Base-by-base conservation (phyloP, 2,797 vertebrate species). In the Gymnoscopelus braueri region DNA sequence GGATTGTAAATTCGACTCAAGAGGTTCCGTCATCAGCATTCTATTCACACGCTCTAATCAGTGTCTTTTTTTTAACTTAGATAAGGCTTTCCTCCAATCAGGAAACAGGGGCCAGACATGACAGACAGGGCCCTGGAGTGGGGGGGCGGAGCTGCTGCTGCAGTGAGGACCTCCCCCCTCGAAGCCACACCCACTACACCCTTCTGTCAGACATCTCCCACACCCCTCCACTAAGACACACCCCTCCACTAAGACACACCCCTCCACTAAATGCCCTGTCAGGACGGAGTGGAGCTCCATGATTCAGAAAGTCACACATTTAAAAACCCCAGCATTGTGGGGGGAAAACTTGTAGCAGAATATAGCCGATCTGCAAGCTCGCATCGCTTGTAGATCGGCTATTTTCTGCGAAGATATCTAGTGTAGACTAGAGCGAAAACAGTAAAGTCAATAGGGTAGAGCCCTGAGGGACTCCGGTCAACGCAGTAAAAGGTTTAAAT, bases 71-170 rank as follows among this genome's bases (percentile, higher is more conserved):
- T 63, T 67, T 86, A 84, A 91, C 74, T 63, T 67, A 88, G 86
- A 91, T 83, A 82, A 87, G 79, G 60, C 74, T 66, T 58, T 67
- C 57, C 72, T 67, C 57, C 72, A 83, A 75, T 88, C 82, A 90
- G 88, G 86, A 90, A 90, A 83, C 84, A 75, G 60, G 72, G 74
- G 71, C 82, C 52, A 78, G 60, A 69, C 60, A 44, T 44, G 39
- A 44, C 39, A 10, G 39, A 44, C 39, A 44, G 39, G 39, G 39
- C 9, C 2, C 26, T 29, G 74, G 53, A 8, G 55, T 49, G 3
- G 9, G 44, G 8, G 57, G 32, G 70, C 50, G 19, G 53, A 51
- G 12, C 51, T 54, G 23, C 67, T 60, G 75, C 65, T 68, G 19
- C 72, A 74, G 62, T 84, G 75, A 84, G 70, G 76, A 60, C 72